Percentiles rank a stretch among this genome's conserved stretches.
phyloP scores from a whole-genome alignment of 2,888 invertebrate species.

The Chaitophorus viminalis region DNA sequence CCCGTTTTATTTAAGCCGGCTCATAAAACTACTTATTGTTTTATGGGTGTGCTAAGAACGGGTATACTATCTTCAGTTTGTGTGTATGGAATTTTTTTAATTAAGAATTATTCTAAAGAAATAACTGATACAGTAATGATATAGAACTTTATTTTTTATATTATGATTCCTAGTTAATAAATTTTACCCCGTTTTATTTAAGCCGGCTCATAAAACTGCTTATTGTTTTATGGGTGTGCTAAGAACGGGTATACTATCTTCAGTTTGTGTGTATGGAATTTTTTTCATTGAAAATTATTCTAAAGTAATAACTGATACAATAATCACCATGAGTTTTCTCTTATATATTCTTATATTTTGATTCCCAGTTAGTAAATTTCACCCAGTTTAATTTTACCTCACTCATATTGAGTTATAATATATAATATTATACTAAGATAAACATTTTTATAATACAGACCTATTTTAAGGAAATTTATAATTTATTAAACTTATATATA shows the following conservation, averaged over 20 bases:
- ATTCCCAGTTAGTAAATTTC: slow-evolving; percentile 39
- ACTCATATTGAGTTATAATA: no score
- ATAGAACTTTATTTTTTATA: not conserved
- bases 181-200: slow-evolving; percentile 61
- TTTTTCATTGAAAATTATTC: slow-evolving; percentile 40
- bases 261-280: slow-evolving; percentile 54
- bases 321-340: not conserved
- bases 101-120: slow-evolving; percentile 45
- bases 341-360: not conserved
- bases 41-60: slow-evolving; percentile 40
- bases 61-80: slow-evolving; percentile 42
- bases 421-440: slow-evolving; percentile 32
- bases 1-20: slow-evolving; percentile 59
- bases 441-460: not conserved
- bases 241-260: slow-evolving; percentile 43
- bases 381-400: slow-evolving; percentile 55
- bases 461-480: no score
- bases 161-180: not conserved
- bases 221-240: slow-evolving; percentile 47
- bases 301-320: slow-evolving; percentile 38
- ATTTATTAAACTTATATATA: no score
- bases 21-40: slow-evolving; percentile 34
- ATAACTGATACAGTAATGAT: not conserved
- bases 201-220: slow-evolving; percentile 41
- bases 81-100: slow-evolving; percentile 54